Conservation (phyloP, 1,140 invertebrate species). For the Panulirus ornatus region DNA sequence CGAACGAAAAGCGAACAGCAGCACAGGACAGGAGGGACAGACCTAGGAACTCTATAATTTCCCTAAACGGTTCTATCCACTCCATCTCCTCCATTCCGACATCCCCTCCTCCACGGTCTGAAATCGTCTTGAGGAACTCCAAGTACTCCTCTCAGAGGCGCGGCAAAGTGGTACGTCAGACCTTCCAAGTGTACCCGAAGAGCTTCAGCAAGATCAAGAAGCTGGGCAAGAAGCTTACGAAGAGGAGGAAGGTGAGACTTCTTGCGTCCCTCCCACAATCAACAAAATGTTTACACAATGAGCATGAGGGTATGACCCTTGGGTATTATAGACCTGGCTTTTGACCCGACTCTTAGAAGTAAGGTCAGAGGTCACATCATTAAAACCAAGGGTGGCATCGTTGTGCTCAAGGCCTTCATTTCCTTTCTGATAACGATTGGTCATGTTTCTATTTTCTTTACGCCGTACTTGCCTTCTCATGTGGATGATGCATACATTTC, state of each 20-base stretch:
- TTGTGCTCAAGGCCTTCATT: too few relatives aligned
- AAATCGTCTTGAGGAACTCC: constrained; percentile 35
- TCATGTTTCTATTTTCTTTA: too few relatives aligned
- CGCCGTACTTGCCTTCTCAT: too few relatives aligned
- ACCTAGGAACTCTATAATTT: constrained; percentile 38
- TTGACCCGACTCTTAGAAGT: too few relatives aligned
- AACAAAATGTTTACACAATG: too few relatives aligned
- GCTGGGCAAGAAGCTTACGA: constrained; percentile 27
- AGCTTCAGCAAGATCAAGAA: constrained; percentile 61
- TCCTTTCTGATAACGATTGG: too few relatives aligned
- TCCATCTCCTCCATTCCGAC: constrained; percentile 55
- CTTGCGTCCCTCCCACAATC: too few relatives aligned
- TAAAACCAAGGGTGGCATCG: too few relatives aligned
- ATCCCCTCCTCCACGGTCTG: constrained; percentile 47
- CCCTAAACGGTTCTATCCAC: constrained; percentile 45
- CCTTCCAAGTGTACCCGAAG: constrained; percentile 56
- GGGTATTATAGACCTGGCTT: too few relatives aligned
- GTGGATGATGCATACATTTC: too few relatives aligned
- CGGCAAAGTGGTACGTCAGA: constrained; percentile 57
- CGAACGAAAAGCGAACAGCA: background rate
- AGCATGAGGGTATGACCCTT: too few relatives aligned
- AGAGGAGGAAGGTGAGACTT: constrained; percentile 33
- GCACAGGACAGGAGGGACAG: background rate
- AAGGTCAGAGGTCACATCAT: too few relatives aligned
- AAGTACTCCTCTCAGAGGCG: constrained; percentile 49